These are phyloP conservation scores for Salvelinus fontinalis DNA, from an alignment of 2,113 vertebrate species.

Conservation along the genomic window DNA sequence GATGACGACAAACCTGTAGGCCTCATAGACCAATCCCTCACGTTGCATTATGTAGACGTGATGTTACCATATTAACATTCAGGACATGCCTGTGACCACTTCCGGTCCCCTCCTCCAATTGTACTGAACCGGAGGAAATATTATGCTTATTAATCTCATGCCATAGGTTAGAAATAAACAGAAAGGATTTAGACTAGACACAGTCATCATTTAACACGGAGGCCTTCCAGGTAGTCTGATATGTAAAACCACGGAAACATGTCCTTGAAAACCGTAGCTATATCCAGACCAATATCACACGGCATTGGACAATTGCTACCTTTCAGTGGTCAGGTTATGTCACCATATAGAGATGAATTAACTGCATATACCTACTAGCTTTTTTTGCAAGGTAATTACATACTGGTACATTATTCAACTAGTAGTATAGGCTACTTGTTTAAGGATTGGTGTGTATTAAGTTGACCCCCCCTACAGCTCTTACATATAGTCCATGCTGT, in stretches of 20 bases:
- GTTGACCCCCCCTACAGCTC: not conserved
- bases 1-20: too few species aligned
- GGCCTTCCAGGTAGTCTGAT: not conserved
- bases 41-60: too few species aligned
- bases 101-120: not conserved
- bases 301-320: not conserved
- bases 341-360: not conserved
- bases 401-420: too few species aligned
- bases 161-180: not conserved
- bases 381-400: too few species aligned
- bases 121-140: not conserved
- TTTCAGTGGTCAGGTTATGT: not conserved
- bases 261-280: not conserved
- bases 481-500: constrained; percentile 47
- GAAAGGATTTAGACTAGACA: not conserved
- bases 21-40: too few species aligned
- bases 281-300: not conserved
- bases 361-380: too few species aligned
- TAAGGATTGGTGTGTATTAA: too few species aligned
- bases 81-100: too few species aligned
- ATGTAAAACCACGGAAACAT: not conserved
- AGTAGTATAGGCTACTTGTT: too few species aligned
- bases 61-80: too few species aligned
- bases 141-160: not conserved
- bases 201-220: too few species aligned